A percentile compares a stretch with the other conserved stretches of the same genome.
phyloP scores from a whole-genome alignment of 1,140 invertebrate genomes.

The Drosophila orena region DNA sequence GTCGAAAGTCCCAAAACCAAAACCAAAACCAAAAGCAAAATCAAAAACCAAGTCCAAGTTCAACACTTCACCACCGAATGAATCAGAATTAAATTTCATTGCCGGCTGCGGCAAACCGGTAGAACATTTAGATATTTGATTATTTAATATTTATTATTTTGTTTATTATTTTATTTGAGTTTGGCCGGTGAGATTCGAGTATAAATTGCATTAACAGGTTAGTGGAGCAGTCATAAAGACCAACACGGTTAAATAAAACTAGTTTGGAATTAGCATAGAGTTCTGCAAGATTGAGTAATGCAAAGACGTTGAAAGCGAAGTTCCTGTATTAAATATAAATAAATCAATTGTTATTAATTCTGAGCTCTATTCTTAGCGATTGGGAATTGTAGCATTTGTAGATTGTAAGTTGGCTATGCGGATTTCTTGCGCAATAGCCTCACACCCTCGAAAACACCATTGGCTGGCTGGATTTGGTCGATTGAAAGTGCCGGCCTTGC shows the following conservation, averaged over 20 bases:
- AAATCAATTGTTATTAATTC: not conserved
- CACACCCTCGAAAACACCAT: conserved; percentile 17
- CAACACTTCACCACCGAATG: conserved; percentile 12
- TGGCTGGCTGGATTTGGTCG: conserved; percentile 11
- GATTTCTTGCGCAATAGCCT: conserved; percentile 4
- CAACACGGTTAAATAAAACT: conserved; percentile 10
- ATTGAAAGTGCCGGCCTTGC: conserved; percentile 40
- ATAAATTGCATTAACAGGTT: conserved; percentile 44
- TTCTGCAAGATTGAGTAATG: not conserved
- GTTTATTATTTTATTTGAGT: conserved; percentile 26
- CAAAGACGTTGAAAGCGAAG: not conserved
- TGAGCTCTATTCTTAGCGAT: not conserved
- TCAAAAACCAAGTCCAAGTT: conserved; percentile 26
- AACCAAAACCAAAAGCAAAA: not conserved
- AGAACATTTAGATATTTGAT: conserved; percentile 21
- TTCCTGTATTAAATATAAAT: conserved; percentile 15
- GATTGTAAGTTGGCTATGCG: not conserved
- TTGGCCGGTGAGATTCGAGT: conserved; percentile 11
- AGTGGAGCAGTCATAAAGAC: conserved; percentile 27
- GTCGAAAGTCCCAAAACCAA: conserved; percentile 19
- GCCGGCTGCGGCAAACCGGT: conserved; percentile 34
- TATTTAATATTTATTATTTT: conserved; percentile 29
- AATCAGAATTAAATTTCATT: conserved; percentile 41
- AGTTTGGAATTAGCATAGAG: conserved; percentile 18
- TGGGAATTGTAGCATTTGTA: conserved; percentile 14